Evolutionary conservation across 2,888 invertebrate species (phyloP).

Genomic region (Drosophila falleni): DNA sequence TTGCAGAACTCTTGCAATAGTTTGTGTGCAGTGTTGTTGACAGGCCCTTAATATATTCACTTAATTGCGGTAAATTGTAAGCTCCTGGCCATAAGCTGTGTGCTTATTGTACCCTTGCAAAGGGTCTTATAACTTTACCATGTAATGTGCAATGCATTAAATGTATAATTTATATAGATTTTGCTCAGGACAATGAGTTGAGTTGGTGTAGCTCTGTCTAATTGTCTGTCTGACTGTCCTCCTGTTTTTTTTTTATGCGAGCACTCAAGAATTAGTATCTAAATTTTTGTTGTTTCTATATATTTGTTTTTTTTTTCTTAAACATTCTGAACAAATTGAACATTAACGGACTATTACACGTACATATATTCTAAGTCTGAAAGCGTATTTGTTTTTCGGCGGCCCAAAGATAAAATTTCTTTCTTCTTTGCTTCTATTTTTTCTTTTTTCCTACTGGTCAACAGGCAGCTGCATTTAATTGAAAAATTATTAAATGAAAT

Average conservation of each 20-base stretch:
- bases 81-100: conserved; percentile 32
- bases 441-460: conserved; percentile 39
- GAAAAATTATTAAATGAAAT: conserved; percentile 79
- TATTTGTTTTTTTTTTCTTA: too few species aligned
- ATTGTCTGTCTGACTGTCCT: too few species aligned
- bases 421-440: conserved; percentile 31
- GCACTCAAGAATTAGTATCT: too few species aligned
- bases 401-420: background rate
- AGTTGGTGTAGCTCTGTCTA: too few species aligned
- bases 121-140: background rate
- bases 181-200: too few species aligned
- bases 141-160: background rate
- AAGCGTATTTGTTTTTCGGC: background rate
- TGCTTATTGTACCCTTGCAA: background rate
- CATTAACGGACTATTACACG: background rate
- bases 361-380: background rate
- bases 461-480: conserved; percentile 77
- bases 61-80: conserved; percentile 76
- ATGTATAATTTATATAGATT: too few species aligned
- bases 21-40: conserved; percentile 13
- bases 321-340: background rate
- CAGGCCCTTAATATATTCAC: conserved; percentile 51
- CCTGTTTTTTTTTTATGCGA: too few species aligned
- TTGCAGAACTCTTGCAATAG: conserved; percentile 4
- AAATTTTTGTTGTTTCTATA: too few species aligned